Base-by-base conservation (phyloP, 2,888 invertebrate species). In the Caenorhabditis sinica region DNA sequence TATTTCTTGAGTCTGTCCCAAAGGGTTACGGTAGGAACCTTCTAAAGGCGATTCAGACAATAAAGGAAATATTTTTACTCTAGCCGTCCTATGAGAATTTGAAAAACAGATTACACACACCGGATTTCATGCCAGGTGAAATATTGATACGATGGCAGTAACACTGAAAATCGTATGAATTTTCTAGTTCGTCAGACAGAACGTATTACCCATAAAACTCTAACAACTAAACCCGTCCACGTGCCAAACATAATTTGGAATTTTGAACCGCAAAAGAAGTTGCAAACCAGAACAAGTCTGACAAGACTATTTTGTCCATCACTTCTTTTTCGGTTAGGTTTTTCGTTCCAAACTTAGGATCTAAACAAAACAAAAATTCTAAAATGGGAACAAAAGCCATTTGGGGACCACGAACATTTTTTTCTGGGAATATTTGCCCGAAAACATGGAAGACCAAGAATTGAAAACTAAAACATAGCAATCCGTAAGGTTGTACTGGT, bases 401-500 rank as follows among this genome's bases (percentile, higher is more conserved):
- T n/a, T 28, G 36, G 58, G 69, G 36, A 43, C 63, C 23, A 13
- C 13, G 17, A 40, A 43, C 43, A 25, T 45, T 45, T 43, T 65
- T 43, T 63, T 43, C 25, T 2, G 15, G 58, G 9, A 60, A 45
- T 65, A 45, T 45, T 13, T 28, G 28, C 25, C 43, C 13, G 28
- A 45, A 33, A 20, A 45, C 45, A 28, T 45, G 20, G 65, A 51
- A 36, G 60, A 36, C 58, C 60, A 58, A 65, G 66, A 63, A 66
- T 60, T 73, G 73, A 61, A 51, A 63, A 33, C 74, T 60, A 30
- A 72, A 72, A 72, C 30, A 65, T 63, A 60, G 51, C 33, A 73
- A 73, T 73, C 63, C 74, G 74, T 65, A 65, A 74, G 65, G 74
- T 65, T 63, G 63, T 74, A 63, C 63, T 74, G 73, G 74, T 53